Evolutionary conservation across 1,140 invertebrate species (phyloP).

Genomic region (Teleopsis dalmanni): DNA sequence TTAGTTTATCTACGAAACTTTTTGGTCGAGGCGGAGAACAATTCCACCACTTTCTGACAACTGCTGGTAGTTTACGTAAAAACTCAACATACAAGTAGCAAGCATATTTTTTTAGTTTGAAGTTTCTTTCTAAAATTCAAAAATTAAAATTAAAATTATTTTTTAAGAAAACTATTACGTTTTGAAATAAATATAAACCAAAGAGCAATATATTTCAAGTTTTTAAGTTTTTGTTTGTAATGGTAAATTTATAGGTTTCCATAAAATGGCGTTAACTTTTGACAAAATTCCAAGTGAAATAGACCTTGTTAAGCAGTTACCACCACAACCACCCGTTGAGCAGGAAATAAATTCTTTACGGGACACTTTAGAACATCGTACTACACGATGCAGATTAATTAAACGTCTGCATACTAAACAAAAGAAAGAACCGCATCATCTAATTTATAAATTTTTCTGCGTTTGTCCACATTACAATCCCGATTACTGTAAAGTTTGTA

Average conservation of each 20-base stretch:
- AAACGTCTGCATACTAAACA: constrained; percentile 18
- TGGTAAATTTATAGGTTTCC: neutral
- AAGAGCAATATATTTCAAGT: neutral
- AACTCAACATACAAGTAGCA: constrained; percentile 61
- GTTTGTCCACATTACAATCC: constrained; percentile 31
- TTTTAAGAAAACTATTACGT: constrained; percentile 1
- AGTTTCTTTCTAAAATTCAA: constrained; percentile 22
- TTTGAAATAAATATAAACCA: neutral
- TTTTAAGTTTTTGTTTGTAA: neutral
- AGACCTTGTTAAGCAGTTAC: neutral
- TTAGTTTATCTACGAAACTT: constrained; percentile 67
- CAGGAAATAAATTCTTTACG: constrained; percentile 30
- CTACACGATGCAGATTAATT: constrained; percentile 22
- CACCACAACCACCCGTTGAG: constrained; percentile 22
- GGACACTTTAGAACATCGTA: constrained; percentile 25
- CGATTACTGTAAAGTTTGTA: constrained; percentile 22
- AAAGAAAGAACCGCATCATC: constrained; percentile 13
- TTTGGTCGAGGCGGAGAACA: constrained; percentile 58
- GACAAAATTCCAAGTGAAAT: constrained; percentile 14
- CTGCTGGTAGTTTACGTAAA: constrained; percentile 63
- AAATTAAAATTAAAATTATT: constrained; percentile 8
- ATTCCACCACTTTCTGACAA: constrained; percentile 76
- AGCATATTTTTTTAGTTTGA: constrained; percentile 52
- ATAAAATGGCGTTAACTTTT: constrained; percentile 10
- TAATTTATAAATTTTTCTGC: constrained; percentile 26